Percentiles rank a stretch among this genome's conserved stretches.
phyloP scores from a whole-genome alignment of 2,797 vertebrate genomes.

The Hemibagrus guttatus region DNA sequence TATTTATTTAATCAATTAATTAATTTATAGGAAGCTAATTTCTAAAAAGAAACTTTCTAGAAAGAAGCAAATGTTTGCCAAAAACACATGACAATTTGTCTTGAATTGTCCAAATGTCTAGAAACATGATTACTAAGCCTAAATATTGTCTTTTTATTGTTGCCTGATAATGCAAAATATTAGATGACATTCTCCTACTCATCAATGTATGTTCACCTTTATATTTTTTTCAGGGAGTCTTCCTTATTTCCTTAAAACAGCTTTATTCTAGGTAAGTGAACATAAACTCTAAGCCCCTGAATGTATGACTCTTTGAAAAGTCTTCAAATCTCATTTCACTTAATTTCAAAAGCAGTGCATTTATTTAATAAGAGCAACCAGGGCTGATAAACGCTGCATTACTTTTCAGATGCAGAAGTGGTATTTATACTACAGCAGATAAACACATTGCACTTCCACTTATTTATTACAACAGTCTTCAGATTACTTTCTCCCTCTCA shows the following conservation, averaged over 20 bases:
- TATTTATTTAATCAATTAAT: neutral
- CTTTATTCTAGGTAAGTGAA: neutral
- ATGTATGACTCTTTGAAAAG: neutral
- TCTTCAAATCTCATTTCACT: constrained; percentile 1
- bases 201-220: neutral
- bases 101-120: neutral
- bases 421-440: constrained; percentile 13
- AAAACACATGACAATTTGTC: neutral
- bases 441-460: constrained; percentile 3
- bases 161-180: neutral
- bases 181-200: neutral
- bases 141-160: neutral
- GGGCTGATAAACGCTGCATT: neutral
- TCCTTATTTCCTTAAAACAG: neutral
- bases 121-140: neutral
- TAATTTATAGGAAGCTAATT: too few relatives aligned
- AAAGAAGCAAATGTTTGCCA: neutral
- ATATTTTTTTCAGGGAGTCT: neutral
- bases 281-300: neutral
- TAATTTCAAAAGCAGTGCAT: constrained; percentile 14
- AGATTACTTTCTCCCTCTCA: neutral
- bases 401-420: constrained; percentile 16
- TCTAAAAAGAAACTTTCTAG: too few relatives aligned
- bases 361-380: neutral
- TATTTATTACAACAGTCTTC: neutral